Percentiles rank a stretch among this genome's conserved stretches.
Evolutionary conservation across 2,888 invertebrate genomes (phyloP).

Genomic region (Escarpia spicata): DNA sequence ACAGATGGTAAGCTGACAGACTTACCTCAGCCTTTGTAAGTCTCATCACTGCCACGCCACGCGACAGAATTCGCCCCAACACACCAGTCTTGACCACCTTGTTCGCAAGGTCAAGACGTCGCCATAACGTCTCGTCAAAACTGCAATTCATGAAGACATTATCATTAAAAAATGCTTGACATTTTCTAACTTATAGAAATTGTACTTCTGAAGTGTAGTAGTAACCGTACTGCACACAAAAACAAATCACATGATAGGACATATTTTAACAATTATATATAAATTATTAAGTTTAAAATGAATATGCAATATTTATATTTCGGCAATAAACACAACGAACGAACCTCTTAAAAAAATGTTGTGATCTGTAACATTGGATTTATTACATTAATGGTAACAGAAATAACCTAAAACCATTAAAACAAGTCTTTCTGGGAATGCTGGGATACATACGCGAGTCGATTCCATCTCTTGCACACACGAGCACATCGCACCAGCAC

Average conservation of each 20-base stretch:
- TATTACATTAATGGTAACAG: not conserved
- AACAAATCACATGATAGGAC: not conserved
- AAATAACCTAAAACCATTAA: not conserved
- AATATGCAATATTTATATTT: too few relatives aligned
- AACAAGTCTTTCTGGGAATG: not conserved
- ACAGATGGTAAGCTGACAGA: not conserved
- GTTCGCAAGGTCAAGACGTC: constrained; percentile 79
- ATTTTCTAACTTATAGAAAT: not conserved
- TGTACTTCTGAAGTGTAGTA: not conserved
- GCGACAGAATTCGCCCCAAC: constrained; percentile 78
- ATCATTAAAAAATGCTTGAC: not conserved
- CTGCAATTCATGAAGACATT: constrained; percentile 42
- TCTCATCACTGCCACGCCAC: constrained; percentile 81
- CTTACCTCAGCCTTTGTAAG: constrained; percentile 82
- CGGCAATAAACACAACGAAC: not conserved
- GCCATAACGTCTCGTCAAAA: constrained; percentile 86
- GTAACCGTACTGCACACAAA: not conserved
- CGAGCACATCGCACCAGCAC: constrained; percentile 77
- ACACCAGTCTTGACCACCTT: constrained; percentile 76
- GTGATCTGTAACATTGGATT: not conserved
- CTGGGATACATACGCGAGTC: constrained; percentile 70
- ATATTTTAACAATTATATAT: not conserved
- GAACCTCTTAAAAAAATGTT: not conserved
- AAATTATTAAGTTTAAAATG: too few relatives aligned
- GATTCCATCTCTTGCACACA: constrained; percentile 80